phyloP scores from a whole-genome alignment of 2,113 vertebrate genomes.

The Irena cyanogastra region DNA sequence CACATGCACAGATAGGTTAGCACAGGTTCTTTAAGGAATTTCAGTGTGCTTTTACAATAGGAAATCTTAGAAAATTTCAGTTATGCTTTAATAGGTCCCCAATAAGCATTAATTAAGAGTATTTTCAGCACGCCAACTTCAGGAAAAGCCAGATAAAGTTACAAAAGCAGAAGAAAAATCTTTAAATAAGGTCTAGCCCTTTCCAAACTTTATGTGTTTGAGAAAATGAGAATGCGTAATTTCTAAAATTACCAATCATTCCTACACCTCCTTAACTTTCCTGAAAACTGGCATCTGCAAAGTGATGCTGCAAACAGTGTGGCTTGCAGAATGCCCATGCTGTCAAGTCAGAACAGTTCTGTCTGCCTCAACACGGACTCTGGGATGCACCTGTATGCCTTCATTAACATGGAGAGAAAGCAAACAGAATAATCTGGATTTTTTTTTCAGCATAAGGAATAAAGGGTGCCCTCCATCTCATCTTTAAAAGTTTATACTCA shows the following conservation, averaged over 20 bases:
- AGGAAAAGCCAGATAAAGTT: neutral
- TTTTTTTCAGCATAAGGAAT: neutral
- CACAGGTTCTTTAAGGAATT: neutral
- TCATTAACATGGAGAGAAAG: neutral
- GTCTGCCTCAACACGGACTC: neutral
- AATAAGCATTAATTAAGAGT: neutral
- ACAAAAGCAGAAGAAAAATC: neutral
- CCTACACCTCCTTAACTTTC: neutral
- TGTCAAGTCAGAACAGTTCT: neutral
- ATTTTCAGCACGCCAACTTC: neutral
- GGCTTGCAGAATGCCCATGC: accelerated
- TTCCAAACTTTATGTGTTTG: neutral
- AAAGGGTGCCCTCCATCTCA: neutral
- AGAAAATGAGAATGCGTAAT: neutral
- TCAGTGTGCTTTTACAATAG: neutral
- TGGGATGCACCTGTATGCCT: neutral
- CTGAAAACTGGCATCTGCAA: neutral
- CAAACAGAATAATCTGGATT: neutral
- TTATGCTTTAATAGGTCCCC: neutral
- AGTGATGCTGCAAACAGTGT: neutral
- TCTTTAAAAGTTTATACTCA: neutral
- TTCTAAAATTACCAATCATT: neutral
- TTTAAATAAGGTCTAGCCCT: neutral
- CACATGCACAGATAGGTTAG: neutral
- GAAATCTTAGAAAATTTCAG: neutral